Conservation (phyloP, 2,888 invertebrate genomes). For the Polyploca ridens region DNA sequence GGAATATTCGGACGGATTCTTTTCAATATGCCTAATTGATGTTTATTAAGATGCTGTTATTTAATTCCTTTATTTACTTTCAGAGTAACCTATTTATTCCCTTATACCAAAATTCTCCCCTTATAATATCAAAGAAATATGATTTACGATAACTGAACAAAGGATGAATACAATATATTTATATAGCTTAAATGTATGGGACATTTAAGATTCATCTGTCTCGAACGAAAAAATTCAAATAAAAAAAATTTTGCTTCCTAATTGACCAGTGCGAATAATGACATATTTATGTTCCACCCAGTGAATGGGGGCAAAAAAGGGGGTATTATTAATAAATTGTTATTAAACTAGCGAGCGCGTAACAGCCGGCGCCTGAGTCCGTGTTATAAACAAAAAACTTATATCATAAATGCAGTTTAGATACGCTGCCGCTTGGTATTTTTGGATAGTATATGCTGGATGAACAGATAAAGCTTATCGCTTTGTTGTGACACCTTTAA, state of each 20-base stretch:
- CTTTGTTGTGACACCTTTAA: no score
- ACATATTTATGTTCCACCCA: constrained; percentile 69
- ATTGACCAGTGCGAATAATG: constrained; percentile 79
- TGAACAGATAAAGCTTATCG: constrained; percentile 31
- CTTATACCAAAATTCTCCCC: neutral
- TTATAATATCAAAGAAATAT: neutral
- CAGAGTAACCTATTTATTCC: neutral
- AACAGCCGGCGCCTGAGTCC: constrained; percentile 72
- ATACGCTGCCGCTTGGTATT: constrained; percentile 54
- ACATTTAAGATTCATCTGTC: constrained; percentile 10
- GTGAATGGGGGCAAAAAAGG: constrained; percentile 45
- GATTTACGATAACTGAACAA: constrained; percentile 13
- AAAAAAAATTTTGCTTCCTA: constrained; percentile 39
- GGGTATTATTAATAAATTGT: constrained; percentile 71
- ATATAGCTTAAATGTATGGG: no score
- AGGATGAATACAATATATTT: constrained; percentile 11
- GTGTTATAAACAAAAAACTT: constrained; percentile 65
- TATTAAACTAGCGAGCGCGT: constrained; percentile 67
- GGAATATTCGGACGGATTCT: no score
- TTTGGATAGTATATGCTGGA: constrained; percentile 44
- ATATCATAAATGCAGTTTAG: constrained; percentile 63
- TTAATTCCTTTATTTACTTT: neutral
- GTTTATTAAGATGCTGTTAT: no score
- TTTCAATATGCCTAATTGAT: no score
- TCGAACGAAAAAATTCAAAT: constrained; percentile 4